phyloP scores from a whole-genome alignment of 1,140 invertebrate genomes.

The Sinonovacula constricta region DNA sequence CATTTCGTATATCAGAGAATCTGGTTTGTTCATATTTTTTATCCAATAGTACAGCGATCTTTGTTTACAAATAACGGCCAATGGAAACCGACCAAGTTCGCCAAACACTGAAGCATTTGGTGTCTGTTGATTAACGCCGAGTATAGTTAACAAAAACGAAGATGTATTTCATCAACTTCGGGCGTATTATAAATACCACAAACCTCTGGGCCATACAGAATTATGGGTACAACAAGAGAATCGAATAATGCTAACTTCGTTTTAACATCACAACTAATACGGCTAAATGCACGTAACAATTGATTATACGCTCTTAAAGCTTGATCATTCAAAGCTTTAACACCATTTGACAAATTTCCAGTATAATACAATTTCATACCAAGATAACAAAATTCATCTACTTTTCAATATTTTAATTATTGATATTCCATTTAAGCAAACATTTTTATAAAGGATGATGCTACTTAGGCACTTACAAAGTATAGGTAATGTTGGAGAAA shows the following conservation, averaged over 20 bases:
- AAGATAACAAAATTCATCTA: conserved; percentile 46
- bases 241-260: conserved; percentile 11
- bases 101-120: conserved; percentile 1
- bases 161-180: conserved; percentile 23
- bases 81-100: neutral
- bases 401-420: no score
- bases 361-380: conserved; percentile 36
- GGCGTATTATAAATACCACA: conserved; percentile 23
- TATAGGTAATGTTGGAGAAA: no score
- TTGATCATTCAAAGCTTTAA: conserved; percentile 16
- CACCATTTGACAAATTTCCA: conserved; percentile 22
- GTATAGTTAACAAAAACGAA: conserved; percentile 19
- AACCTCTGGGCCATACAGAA: conserved; percentile 36
- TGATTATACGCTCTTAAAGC: conserved; percentile 30
- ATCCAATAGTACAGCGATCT: no score
- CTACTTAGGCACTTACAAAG: no score
- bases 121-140: conserved; percentile 10
- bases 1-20: neutral
- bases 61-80: conserved; percentile 3
- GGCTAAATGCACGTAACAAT: no score
- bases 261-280: conserved; percentile 7
- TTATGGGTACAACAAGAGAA: conserved; percentile 39
- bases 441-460: no score
- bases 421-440: no score
- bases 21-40: neutral